Evolutionary conservation across 2,113 vertebrate genomes (phyloP), one percentile per base, ranked within the genome.

Genomic region (Ondatra zibethicus): DNA sequence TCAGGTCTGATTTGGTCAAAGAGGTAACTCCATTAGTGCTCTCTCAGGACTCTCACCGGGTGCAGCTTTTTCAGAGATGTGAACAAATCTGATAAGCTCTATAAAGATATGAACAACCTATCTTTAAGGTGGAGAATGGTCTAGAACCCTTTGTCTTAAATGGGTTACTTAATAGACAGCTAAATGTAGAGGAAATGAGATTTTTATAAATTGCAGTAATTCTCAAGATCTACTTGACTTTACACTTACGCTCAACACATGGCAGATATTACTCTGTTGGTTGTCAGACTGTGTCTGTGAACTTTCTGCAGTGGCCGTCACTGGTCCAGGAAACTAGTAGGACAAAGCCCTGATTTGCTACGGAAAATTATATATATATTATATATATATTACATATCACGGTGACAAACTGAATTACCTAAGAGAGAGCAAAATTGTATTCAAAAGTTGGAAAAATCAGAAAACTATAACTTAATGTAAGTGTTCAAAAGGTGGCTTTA

Each of bases 171-270:
- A 63, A 23, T 13, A 76, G 78, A 1, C 42, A 21, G 11, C 21
- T 58, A 42, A 94, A 65, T 39, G 23, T 27, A 25, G 25, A n/a
- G 17, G 65, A 12, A 47, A 27, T 45, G 70, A 33, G 70, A 33
- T 27, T 77, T 73, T 81, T 52, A 68, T 86, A n/a, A 77, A 31
- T 13, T 89, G 0, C 12, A 72, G 11, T n/a, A 66, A 81, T 45
- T 72, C 9, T 87, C 80, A 93, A 50, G 5, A n/a, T 88, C 80
- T 21, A 94, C 36, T 63, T 77, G 85, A 89, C 2, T 90, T 12
- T 31, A 4, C 12, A 36, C 13, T 88, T 77, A 27, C 4, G 58
- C 5, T 78, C 19, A 82, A 50, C 11, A 23, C 45, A 33, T 16
- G 0, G 8, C 8, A 27, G 33, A 10, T 89, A 33, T n/a, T 55